Evolutionary conservation across 2,797 vertebrate genomes (phyloP).

Genomic region (Pachyuromys duprasi): DNA sequence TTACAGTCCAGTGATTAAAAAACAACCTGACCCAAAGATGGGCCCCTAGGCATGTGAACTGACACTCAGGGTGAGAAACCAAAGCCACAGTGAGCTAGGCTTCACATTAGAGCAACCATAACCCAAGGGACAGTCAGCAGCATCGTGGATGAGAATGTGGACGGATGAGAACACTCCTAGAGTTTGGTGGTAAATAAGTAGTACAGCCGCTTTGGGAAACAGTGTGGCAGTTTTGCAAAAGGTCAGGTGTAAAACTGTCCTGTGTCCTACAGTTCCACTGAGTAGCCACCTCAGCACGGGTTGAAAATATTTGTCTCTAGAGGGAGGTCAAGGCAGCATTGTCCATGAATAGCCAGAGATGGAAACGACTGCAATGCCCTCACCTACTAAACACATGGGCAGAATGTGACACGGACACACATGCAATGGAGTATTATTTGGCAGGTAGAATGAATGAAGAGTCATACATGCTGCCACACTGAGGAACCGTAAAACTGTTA

Average conservation of each 20-base stretch:
- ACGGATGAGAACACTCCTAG: neutral
- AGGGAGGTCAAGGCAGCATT: neutral
- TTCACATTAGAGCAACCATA: neutral
- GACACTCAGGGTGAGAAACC: neutral
- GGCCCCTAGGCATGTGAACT: neutral
- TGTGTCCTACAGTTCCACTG: neutral
- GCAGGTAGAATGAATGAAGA: neutral
- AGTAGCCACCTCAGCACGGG: neutral
- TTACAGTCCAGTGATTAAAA: neutral
- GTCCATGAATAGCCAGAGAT: neutral
- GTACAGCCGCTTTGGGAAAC: neutral
- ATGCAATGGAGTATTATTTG: neutral
- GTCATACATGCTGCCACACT: too few species aligned
- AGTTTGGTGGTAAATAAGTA: neutral
- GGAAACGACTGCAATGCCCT: neutral
- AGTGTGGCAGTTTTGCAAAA: neutral
- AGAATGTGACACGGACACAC: neutral
- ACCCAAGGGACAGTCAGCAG: neutral
- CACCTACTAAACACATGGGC: neutral
- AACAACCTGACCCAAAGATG: neutral
- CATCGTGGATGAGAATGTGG: neutral
- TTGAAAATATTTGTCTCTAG: neutral
- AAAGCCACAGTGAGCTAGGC: neutral
- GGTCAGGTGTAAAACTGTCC: neutral
- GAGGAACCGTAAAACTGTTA: neutral